Evolutionary conservation across 2,797 vertebrate species (phyloP), one percentile per base, ranked within the genome.

Genomic region (Tenualosa thibaudeaui): DNA sequence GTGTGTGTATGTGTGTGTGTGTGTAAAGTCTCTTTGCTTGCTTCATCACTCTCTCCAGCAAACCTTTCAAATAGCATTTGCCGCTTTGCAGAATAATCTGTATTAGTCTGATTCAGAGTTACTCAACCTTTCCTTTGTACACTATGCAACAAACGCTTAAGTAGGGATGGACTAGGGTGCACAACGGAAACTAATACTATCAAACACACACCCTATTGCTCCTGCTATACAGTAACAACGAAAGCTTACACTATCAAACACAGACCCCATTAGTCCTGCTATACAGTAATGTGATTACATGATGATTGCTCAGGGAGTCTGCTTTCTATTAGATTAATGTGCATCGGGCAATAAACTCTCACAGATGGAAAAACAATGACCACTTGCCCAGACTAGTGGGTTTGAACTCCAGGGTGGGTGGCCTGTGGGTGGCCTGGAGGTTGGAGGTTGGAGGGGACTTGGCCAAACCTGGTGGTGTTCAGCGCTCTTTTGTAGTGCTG

Each of bases 301-400:
- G 13, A 40, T 31, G 17, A 40, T 75, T 75, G 68, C 68, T 75
- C 68, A 6, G 68, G 68, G 31, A 75, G 68, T 75, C 68, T 75
- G 68, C 31, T 75, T 75, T 75, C 68, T 40, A 75, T 75, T 75
- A 75, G 68, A 75, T 75, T 75, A 75, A 75, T 75, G 68, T 40
- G 68, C 37, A 10, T 37, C 31, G 68, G 68, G 68, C 43, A 75
- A 75, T 75, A 75, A 75, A 75, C 37, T 75, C 37, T 75, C 68
- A 40, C 68, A 75, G 68, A 75, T 75, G 68, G 68, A 75, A 75
- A 75, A 75, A 31, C 68, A 75, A 15, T 75, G 68, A 43, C 68
- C 68, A 75, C 68, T 75, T 75, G 68, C 68, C 68, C 68, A 75
- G 68, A 71, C 37, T 71, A 75, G 31, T 75, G 31, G 68, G 68